phyloP scores from a whole-genome alignment of 1,140 invertebrate species.

The Papilio polytes region DNA sequence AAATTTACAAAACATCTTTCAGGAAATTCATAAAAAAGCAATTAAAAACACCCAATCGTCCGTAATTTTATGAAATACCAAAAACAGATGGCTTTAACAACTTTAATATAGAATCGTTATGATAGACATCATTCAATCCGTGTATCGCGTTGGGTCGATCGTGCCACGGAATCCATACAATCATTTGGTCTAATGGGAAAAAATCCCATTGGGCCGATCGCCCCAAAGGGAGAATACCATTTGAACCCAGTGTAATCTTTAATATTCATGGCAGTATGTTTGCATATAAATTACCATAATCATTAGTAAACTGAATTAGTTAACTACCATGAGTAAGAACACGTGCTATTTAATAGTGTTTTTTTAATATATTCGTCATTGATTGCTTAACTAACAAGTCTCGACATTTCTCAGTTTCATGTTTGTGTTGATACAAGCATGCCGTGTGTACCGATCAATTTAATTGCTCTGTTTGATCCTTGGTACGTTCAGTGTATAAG shows the following conservation, averaged over 20 bases:
- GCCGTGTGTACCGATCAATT: slow-evolving; percentile 50
- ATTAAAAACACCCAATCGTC: too few relatives aligned
- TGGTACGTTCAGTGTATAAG: slow-evolving; percentile 38
- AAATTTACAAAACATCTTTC: too few relatives aligned
- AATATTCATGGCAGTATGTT: slow-evolving; percentile 21
- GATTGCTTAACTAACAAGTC: slow-evolving; percentile 20
- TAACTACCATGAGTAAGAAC: background rate
- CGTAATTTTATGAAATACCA: too few relatives aligned
- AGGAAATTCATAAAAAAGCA: too few relatives aligned
- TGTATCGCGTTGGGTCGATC: too few relatives aligned
- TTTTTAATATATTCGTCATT: slow-evolving; percentile 48
- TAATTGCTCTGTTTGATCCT: slow-evolving; percentile 22
- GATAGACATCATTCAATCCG: too few relatives aligned
- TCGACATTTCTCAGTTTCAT: slow-evolving; percentile 49
- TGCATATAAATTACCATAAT: background rate
- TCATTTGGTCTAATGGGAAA: too few relatives aligned
- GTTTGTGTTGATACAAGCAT: slow-evolving; percentile 49
- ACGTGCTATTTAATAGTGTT: slow-evolving; percentile 17
- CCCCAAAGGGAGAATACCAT: too few relatives aligned
- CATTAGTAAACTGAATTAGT: slow-evolving; percentile 6
- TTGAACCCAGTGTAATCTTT: background rate
- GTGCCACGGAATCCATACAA: too few relatives aligned
- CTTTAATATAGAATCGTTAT: too few relatives aligned
- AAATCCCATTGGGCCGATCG: too few relatives aligned
- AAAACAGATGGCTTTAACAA: too few relatives aligned